These are phyloP conservation scores for Vombatus ursinus DNA, from an alignment of 2,113 vertebrate genomes.

Conservation along the genomic window DNA sequence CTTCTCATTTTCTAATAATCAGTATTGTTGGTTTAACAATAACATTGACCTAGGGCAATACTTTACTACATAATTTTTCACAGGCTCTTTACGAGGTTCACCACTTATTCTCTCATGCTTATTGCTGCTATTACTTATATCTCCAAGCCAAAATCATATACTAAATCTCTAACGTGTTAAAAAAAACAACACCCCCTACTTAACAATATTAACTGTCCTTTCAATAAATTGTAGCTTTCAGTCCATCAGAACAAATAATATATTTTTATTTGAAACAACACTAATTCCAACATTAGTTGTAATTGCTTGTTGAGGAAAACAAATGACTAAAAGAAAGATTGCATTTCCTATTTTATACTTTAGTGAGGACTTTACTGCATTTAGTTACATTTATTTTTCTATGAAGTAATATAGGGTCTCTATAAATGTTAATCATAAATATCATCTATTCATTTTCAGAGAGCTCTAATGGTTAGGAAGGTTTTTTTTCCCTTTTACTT, in stretches of 20 bases:
- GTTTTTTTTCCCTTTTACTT: not conserved
- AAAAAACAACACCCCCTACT: not conserved
- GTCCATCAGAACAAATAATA: not conserved
- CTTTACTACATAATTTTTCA: too few species aligned
- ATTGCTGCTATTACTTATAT: too few species aligned
- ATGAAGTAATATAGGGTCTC: not conserved
- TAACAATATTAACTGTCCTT: not conserved
- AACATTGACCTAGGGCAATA: too few species aligned
- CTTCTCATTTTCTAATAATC: too few species aligned
- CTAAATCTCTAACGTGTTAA: not conserved
- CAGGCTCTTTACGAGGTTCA: too few species aligned
- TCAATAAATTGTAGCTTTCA: not conserved
- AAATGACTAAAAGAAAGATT: not conserved
- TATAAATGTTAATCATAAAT: not conserved
- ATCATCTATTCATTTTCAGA: not conserved
- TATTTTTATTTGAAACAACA: not conserved
- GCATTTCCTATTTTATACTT: not conserved
- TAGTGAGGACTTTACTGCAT: not conserved
- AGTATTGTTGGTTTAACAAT: too few species aligned
- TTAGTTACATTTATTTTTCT: not conserved
- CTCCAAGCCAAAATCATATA: too few species aligned
- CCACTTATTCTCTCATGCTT: too few species aligned
- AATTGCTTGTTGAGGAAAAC: not conserved
- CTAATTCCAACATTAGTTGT: not conserved
- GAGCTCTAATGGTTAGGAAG: not conserved